phyloP scores from a whole-genome alignment of 1,140 invertebrate genomes.

The Pogonus chalceus region DNA sequence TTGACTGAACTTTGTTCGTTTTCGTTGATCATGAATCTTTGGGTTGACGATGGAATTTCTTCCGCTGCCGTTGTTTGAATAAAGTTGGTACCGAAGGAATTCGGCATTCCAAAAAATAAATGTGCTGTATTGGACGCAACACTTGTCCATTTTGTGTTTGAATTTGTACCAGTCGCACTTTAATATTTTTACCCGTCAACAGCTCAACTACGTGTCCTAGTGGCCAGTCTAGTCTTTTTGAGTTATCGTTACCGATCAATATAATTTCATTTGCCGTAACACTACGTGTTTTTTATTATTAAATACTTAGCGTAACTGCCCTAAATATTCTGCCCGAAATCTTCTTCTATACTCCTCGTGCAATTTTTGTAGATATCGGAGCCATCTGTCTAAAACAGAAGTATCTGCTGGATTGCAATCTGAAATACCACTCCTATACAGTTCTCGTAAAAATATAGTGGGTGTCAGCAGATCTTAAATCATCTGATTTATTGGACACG shows the following conservation, averaged over 20 bases:
- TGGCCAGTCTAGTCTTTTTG: conserved; percentile 17
- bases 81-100: too few species aligned
- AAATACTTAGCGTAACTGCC: background rate
- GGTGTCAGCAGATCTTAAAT: conserved; percentile 14
- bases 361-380: conserved; percentile 15
- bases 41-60: too few species aligned
- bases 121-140: background rate
- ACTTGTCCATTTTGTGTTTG: conserved; percentile 8
- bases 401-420: conserved; percentile 19
- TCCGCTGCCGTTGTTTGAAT: too few species aligned
- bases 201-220: conserved; percentile 15
- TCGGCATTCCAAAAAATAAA: conserved; percentile 1
- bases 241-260: conserved; percentile 14
- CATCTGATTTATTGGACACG: too few species aligned
- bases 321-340: conserved; percentile 22
- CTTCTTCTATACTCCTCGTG: conserved; percentile 16
- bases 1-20: too few species aligned
- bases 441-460: conserved; percentile 25
- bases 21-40: too few species aligned
- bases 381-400: conserved; percentile 9
- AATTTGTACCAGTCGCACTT: conserved; percentile 17
- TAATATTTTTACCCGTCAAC: conserved; percentile 16
- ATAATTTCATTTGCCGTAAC: conserved; percentile 14
- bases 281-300: background rate
- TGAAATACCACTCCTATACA: conserved; percentile 16